Conservation (phyloP, 1,140 invertebrate genomes). For the Hylyphantes graminicola region DNA sequence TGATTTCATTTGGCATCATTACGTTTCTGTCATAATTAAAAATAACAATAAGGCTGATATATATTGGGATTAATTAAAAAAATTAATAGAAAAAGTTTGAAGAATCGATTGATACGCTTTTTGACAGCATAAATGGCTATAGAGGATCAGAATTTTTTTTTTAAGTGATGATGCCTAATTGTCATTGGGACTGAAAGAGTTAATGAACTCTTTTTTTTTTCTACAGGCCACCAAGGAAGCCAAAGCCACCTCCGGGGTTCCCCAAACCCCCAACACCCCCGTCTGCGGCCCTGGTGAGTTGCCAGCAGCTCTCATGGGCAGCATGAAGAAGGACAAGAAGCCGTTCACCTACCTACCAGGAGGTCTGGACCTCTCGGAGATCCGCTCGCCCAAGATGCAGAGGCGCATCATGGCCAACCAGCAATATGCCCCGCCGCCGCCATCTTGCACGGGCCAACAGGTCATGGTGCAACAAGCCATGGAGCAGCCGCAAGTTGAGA, state of each 20-base stretch:
- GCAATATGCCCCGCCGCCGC: conserved; percentile 44
- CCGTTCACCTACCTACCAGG: conserved; percentile 94
- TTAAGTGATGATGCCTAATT: too few relatives aligned
- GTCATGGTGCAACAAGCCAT: conserved; percentile 23
- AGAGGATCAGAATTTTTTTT: too few relatives aligned
- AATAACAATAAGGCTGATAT: too few relatives aligned
- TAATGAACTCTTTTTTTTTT: too few relatives aligned
- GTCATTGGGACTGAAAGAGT: too few relatives aligned
- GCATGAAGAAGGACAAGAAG: conserved; percentile 94
- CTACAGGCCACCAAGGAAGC: conserved; percentile 46
- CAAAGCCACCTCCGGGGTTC: conserved; percentile 34
- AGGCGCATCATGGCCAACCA: conserved; percentile 74
- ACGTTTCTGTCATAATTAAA: too few relatives aligned
- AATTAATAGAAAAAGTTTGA: too few relatives aligned
- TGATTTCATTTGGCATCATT: too few relatives aligned
- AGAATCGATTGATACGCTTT: too few relatives aligned
- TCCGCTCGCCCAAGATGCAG: conserved; percentile 88
- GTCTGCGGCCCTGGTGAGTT: conserved; percentile 68
- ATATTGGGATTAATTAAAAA: too few relatives aligned
- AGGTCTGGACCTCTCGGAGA: conserved; percentile 89
- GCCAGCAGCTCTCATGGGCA: conserved; percentile 88
- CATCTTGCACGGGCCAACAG: conserved; percentile 32
- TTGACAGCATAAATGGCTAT: too few relatives aligned
- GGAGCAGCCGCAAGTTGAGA: conserved; percentile 25
- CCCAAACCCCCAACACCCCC: conserved; percentile 56